A percentile compares a stretch with the other conserved stretches of the same genome.
These are phyloP conservation scores for Eupelmus urozonus DNA, from an alignment of 2,888 invertebrate species.

Conservation along the genomic window DNA sequence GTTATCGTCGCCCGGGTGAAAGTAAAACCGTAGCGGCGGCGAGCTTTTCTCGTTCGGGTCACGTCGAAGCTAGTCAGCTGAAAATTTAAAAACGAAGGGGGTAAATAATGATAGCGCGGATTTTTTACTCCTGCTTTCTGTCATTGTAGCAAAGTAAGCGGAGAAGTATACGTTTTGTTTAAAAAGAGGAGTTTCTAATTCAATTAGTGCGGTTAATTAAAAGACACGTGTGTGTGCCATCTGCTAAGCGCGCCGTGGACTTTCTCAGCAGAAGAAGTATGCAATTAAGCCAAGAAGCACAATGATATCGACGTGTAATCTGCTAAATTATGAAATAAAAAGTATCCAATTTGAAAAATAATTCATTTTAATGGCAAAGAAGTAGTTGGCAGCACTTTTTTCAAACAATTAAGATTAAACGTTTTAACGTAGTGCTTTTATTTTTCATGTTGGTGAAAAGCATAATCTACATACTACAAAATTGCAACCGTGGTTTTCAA, in stretches of 20 bases:
- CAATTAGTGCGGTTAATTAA: constrained; percentile 41
- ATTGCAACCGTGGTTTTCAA: too few relatives aligned
- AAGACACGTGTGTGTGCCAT: background rate
- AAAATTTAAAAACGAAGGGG: constrained; percentile 30
- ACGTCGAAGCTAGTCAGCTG: background rate
- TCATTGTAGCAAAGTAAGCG: constrained; percentile 4
- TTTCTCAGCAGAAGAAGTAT: constrained; percentile 15
- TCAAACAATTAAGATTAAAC: too few relatives aligned
- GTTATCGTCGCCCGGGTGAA: constrained; percentile 18
- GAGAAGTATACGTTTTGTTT: background rate
- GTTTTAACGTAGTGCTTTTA: too few relatives aligned
- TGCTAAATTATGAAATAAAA: constrained; percentile 25
- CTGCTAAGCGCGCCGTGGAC: background rate
- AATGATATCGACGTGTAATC: constrained; percentile 23
- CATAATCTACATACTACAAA: too few relatives aligned
- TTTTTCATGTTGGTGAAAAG: too few relatives aligned
- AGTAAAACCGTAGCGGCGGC: constrained; percentile 30
- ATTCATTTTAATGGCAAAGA: too few relatives aligned
- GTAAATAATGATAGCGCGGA: background rate
- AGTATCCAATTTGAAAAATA: background rate
- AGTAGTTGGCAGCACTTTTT: too few relatives aligned
- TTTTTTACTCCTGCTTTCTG: constrained; percentile 5
- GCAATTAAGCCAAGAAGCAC: constrained; percentile 11
- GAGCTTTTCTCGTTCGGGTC: background rate
- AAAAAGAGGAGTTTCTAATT: constrained; percentile 23